Conservation (phyloP, 2,797 vertebrate genomes). For the Toxotes lorentzi region DNA sequence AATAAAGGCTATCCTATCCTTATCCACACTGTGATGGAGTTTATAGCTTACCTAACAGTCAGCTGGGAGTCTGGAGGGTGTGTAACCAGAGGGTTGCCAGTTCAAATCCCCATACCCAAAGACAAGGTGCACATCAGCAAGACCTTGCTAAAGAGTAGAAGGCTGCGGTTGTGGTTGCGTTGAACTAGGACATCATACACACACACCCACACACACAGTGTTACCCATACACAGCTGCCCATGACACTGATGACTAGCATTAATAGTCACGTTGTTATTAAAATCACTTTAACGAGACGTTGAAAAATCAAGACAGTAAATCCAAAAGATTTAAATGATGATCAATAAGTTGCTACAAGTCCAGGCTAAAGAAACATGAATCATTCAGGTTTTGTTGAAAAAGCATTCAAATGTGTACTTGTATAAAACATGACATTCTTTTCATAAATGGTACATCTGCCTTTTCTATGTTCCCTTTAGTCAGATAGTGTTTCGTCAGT, state of each 20-base stretch:
- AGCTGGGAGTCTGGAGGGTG: neutral
- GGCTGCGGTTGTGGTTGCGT: neutral
- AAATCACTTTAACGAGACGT: neutral
- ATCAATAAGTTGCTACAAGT: neutral
- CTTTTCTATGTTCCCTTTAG: no score
- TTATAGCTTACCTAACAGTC: conserved; percentile 5
- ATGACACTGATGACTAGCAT: conserved; percentile 6
- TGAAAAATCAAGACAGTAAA: no score
- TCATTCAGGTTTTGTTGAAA: neutral
- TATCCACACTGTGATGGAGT: conserved; percentile 32
- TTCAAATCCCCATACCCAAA: conserved; percentile 11
- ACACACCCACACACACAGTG: conserved; percentile 6
- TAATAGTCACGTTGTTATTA: neutral
- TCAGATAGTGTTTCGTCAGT: neutral
- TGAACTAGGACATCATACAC: neutral
- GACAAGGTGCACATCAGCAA: neutral
- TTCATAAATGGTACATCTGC: no score
- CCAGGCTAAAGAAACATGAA: neutral
- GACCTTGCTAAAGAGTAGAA: neutral
- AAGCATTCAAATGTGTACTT: no score
- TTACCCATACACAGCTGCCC: neutral
- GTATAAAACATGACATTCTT: no score
- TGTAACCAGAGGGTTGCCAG: neutral
- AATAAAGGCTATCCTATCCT: no score
- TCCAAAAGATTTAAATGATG: neutral